A percentile compares a stretch with the other conserved stretches of the same genome.
Conservation (phyloP, 2,797 vertebrate genomes). For the Anolis apletophallus region DNA sequence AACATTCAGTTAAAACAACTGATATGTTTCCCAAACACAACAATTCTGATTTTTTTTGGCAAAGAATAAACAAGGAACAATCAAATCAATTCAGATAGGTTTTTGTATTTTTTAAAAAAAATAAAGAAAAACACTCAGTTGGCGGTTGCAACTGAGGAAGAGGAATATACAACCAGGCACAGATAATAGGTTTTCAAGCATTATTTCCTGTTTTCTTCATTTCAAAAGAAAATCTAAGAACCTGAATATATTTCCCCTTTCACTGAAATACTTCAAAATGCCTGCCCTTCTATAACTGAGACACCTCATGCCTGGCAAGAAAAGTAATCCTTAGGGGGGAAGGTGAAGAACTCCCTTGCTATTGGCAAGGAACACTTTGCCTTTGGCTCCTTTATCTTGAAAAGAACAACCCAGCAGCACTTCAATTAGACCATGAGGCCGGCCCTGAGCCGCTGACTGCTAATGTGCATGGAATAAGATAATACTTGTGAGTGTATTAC, state of each 20-base stretch:
- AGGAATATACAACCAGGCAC: not conserved
- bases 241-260: not conserved
- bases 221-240: not conserved
- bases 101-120: conserved; percentile 18
- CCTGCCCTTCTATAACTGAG: not conserved
- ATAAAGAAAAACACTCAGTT: not conserved
- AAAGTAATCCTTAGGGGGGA: not conserved
- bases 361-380: conserved; percentile 2
- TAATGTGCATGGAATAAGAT: conserved; percentile 26
- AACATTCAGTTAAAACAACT: not conserved
- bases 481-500: conserved; percentile 24
- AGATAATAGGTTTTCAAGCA: not conserved
- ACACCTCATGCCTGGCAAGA: not conserved
- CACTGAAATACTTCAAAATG: not conserved
- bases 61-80: not conserved
- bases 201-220: not conserved
- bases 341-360: not conserved
- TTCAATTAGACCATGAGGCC: conserved; percentile 15
- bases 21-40: conserved; percentile 30
- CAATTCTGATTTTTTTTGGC: not conserved
- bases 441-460: conserved; percentile 1
- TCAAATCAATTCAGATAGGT: not conserved
- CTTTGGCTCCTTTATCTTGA: not conserved
- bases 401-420: conserved; percentile 8
- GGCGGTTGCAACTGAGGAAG: not conserved